Evolutionary conservation across 2,888 invertebrate species (phyloP).

Genomic region (Cerceris rybyensis): DNA sequence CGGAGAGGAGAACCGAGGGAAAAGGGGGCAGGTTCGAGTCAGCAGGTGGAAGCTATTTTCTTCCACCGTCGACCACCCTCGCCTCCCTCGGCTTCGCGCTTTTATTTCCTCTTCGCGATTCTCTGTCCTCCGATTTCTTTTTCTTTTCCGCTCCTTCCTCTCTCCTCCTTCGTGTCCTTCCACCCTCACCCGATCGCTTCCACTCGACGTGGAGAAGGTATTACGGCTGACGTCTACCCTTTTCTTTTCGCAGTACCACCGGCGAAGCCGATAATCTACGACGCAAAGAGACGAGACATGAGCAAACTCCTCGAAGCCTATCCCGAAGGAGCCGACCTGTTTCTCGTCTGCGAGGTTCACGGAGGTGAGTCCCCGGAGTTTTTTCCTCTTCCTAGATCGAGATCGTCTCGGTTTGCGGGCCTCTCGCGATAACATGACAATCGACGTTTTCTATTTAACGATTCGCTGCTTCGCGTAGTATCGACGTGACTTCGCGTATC

Average conservation of each 20-base stretch:
- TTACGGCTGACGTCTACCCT: constrained; percentile 5
- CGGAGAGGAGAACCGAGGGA: neutral
- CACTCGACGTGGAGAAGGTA: constrained; percentile 7
- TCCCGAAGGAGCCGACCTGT: constrained; percentile 92
- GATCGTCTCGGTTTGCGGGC: neutral
- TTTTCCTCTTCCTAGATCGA: neutral
- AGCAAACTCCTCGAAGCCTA: constrained; percentile 92
- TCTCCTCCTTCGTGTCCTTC: neutral
- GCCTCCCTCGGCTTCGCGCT: constrained; percentile 4
- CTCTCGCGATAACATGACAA: neutral
- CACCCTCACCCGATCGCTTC: neutral
- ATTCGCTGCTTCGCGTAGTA: too few relatives aligned
- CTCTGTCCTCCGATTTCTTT: too few relatives aligned
- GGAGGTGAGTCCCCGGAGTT: constrained; percentile 86
- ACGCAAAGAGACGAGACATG: constrained; percentile 90
- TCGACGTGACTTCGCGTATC: too few relatives aligned
- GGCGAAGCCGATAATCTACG: constrained; percentile 92
- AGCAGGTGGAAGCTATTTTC: constrained; percentile 35
- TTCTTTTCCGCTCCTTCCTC: too few relatives aligned
- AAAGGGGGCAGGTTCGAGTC: constrained; percentile 6
- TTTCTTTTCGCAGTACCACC: constrained; percentile 89
- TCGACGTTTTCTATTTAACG: neutral
- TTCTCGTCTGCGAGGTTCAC: constrained; percentile 92
- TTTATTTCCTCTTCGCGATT: constrained; percentile 1
- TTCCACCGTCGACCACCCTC: neutral